These are phyloP conservation scores for Bombus vancouverensis DNA, from an alignment of 1,140 invertebrate genomes.

Conservation along the genomic window DNA sequence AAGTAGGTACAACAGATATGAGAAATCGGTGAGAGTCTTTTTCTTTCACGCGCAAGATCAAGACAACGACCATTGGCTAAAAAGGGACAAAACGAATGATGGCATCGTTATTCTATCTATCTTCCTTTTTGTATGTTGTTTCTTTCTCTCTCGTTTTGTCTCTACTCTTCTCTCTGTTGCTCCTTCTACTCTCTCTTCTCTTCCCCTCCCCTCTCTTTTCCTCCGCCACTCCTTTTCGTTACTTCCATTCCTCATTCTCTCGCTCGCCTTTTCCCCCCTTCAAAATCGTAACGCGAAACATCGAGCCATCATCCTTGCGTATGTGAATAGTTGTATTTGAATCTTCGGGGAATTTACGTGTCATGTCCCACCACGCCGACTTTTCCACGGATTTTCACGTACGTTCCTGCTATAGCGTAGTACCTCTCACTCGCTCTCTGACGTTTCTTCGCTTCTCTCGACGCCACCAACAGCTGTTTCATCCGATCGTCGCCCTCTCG, in stretches of 20 bases:
- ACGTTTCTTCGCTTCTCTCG: slow-evolving; percentile 68
- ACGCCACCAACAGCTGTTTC: slow-evolving; percentile 79
- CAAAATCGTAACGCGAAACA: slow-evolving; percentile 53
- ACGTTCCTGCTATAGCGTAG: slow-evolving; percentile 59
- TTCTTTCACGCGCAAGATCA: slow-evolving; percentile 52
- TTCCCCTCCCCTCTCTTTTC: not conserved
- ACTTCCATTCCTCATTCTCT: slow-evolving; percentile 51
- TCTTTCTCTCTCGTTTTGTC: slow-evolving; percentile 21
- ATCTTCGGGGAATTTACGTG: slow-evolving; percentile 61
- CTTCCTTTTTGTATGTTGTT: slow-evolving; percentile 29
- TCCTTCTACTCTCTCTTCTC: not conserved
- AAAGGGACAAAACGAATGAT: slow-evolving; percentile 51
- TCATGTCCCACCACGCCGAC: slow-evolving; percentile 59
- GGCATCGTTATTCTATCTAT: slow-evolving; percentile 46
- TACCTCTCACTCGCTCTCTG: slow-evolving; percentile 70
- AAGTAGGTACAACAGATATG: slow-evolving; percentile 24
- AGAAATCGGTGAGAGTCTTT: slow-evolving; percentile 33
- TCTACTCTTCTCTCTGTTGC: not conserved
- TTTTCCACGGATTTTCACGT: slow-evolving; percentile 60
- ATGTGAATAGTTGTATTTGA: slow-evolving; percentile 48
- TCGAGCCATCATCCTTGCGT: slow-evolving; percentile 64
- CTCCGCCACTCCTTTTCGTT: slow-evolving; percentile 51
- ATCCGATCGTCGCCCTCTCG: slow-evolving; percentile 66
- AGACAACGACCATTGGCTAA: slow-evolving; percentile 39
- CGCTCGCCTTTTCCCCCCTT: slow-evolving; percentile 49